Percentiles rank a stretch among this genome's conserved stretches.
phyloP scores from a whole-genome alignment of 2,113 vertebrate genomes.

The Climacteris rufus region DNA sequence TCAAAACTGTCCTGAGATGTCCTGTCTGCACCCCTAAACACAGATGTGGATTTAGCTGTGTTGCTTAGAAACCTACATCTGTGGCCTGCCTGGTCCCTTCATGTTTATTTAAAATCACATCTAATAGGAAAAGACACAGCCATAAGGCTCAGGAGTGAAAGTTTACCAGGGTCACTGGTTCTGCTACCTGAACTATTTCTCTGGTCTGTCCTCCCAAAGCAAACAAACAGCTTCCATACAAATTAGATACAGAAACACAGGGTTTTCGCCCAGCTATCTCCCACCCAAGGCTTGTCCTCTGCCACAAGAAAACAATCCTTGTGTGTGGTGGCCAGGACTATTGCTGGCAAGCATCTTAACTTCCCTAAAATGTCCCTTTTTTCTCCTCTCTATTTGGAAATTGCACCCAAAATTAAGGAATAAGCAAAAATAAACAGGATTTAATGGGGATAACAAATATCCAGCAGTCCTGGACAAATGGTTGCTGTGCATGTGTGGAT shows the following conservation, averaged over 20 bases:
- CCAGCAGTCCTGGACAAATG: neutral
- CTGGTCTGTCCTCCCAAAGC: neutral
- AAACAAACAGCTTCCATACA: neutral
- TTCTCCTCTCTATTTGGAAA: neutral
- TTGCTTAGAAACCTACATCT: conserved; percentile 41
- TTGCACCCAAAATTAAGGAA: neutral
- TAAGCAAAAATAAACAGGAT: neutral
- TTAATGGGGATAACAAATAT: neutral
- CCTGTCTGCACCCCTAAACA: neutral
- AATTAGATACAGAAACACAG: neutral
- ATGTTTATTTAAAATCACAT: conserved; percentile 63
- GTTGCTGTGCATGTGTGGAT: neutral
- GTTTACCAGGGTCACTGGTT: conserved; percentile 40
- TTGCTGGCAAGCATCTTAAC: neutral
- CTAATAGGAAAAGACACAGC: conserved; percentile 27
- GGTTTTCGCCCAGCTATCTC: neutral
- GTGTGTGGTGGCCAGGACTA: neutral
- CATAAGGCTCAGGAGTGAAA: conserved; percentile 31
- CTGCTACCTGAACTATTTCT: conserved; percentile 14
- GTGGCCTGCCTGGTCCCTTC: conserved; percentile 26
- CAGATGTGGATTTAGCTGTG: conserved; percentile 4
- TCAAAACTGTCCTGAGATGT: neutral
- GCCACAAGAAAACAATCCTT: neutral
- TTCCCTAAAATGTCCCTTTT: neutral
- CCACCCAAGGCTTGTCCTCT: neutral